phyloP scores from a whole-genome alignment of 2,113 vertebrate species.

The Amphilophus citrinellus region DNA sequence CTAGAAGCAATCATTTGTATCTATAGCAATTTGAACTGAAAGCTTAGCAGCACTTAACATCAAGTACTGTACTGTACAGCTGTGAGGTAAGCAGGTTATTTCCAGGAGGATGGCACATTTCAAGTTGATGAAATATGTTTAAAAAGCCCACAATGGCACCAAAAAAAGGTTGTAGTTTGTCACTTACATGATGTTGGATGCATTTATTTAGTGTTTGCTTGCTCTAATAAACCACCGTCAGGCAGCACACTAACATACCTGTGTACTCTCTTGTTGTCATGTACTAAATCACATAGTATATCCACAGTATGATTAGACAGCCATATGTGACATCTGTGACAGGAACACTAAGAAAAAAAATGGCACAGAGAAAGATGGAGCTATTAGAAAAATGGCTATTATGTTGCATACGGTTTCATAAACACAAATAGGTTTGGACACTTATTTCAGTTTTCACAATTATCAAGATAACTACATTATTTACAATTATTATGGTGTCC shows the following conservation, averaged over 20 bases:
- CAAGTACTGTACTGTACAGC: neutral
- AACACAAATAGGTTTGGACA: neutral
- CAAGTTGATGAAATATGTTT: neutral
- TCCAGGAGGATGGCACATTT: neutral
- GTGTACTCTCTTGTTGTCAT: too few species aligned
- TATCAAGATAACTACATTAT: neutral
- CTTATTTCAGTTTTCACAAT: neutral
- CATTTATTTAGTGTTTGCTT: too few species aligned
- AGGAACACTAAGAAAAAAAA: too few species aligned
- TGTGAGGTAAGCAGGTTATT: neutral
- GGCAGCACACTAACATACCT: too few species aligned
- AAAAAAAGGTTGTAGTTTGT: neutral
- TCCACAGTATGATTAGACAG: too few species aligned
- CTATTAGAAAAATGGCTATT: too few species aligned
- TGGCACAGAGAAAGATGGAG: too few species aligned
- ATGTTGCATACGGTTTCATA: neutral
- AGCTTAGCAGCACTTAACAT: neutral
- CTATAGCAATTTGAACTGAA: neutral
- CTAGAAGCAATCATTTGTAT: neutral
- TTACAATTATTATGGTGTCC: neutral
- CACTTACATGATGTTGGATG: too few species aligned
- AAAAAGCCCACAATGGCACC: neutral
- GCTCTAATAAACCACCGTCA: too few species aligned
- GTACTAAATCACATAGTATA: too few species aligned
- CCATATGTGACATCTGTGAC: too few species aligned